These are phyloP conservation scores for Argentina silus DNA, from an alignment of 2,797 vertebrate genomes.

Conservation along the genomic window DNA sequence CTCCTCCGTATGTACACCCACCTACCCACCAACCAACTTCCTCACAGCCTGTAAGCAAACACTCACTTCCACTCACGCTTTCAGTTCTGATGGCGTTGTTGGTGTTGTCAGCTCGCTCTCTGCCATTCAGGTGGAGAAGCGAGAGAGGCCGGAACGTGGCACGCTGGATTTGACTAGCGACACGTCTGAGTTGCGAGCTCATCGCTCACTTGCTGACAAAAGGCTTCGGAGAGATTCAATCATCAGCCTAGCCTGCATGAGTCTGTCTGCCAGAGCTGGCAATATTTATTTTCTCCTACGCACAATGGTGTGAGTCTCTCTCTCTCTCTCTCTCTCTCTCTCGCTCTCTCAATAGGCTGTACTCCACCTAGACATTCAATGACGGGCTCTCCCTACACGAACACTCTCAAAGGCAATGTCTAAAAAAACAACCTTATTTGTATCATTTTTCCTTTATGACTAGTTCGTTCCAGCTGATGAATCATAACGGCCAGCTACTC, in stretches of 20 bases:
- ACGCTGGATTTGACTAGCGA: constrained; percentile 53
- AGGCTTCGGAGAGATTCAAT: constrained; percentile 28
- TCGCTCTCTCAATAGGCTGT: constrained; percentile 40
- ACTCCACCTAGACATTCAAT: constrained; percentile 41
- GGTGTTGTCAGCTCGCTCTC: constrained; percentile 51
- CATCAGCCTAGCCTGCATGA: constrained; percentile 35
- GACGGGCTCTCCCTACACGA: constrained; percentile 33
- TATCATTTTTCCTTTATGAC: constrained; percentile 44
- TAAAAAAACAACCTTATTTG: constrained; percentile 48
- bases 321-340: no score
- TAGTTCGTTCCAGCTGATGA: constrained; percentile 64
- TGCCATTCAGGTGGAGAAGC: constrained; percentile 43
- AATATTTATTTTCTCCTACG: constrained; percentile 45
- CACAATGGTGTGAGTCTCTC: constrained; percentile 45
- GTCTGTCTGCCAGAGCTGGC: constrained; percentile 21
- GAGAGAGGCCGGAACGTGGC: constrained; percentile 29
- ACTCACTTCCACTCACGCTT: constrained; percentile 48
- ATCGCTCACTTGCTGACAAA: constrained; percentile 58
- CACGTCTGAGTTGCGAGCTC: constrained; percentile 57
- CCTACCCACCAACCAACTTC: constrained; percentile 71
- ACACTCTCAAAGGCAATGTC: constrained; percentile 39
- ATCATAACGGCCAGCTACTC: constrained; percentile 61
- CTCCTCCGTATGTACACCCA: constrained; percentile 49
- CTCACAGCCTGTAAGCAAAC: constrained; percentile 68
- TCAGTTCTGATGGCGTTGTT: constrained; percentile 49